Evolutionary conservation across 2,113 vertebrate genomes (phyloP).

Genomic region (Brachypodius melanocephalos): DNA sequence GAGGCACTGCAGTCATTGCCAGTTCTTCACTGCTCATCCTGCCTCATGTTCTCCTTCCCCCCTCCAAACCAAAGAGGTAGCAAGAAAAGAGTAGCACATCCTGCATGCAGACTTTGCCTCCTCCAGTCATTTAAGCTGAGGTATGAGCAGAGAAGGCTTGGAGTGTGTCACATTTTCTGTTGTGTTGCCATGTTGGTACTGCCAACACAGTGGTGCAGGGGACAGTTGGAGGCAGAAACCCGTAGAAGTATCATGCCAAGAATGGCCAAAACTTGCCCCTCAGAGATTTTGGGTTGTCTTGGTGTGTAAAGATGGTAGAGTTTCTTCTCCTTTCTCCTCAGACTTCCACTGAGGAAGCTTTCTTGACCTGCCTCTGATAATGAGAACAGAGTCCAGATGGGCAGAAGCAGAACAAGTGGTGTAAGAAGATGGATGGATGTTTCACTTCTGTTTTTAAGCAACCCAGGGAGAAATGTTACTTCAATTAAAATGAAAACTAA

Average conservation of each 20-base stretch:
- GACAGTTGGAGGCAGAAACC: background rate
- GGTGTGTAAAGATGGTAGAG: background rate
- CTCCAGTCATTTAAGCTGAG: background rate
- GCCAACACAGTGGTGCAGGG: fast-evolving
- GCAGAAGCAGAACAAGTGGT: background rate
- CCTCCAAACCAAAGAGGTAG: background rate
- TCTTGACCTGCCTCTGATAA: background rate
- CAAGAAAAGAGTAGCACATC: background rate
- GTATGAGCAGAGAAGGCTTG: background rate
- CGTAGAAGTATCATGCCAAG: background rate
- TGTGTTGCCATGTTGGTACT: fast-evolving
- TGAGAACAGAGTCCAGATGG: background rate
- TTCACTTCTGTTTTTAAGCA: background rate
- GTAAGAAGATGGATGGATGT: background rate
- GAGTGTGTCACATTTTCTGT: background rate
- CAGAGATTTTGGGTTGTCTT: background rate
- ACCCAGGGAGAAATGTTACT: background rate
- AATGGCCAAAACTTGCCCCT: background rate
- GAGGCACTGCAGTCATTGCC: fast-evolving
- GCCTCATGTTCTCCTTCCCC: background rate
- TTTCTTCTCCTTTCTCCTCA: background rate
- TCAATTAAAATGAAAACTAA: background rate
- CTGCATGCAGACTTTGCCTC: background rate
- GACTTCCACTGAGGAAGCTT: background rate
- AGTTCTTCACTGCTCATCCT: background rate